Conservation (phyloP, 1,140 invertebrate genomes). For the Lamellibrachia luymesi region DNA sequence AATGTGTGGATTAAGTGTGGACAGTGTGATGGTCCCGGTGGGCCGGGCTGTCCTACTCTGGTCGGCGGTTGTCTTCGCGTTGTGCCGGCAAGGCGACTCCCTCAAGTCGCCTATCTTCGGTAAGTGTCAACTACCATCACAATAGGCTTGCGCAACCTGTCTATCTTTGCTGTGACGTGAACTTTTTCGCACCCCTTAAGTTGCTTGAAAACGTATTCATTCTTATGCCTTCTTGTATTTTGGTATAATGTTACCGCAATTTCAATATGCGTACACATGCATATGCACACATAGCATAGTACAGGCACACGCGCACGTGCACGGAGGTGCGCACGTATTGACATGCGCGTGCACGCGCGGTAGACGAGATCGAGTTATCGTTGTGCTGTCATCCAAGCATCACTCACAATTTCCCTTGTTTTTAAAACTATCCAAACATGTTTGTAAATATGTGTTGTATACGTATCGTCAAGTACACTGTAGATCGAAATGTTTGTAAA, state of each 20-base stretch:
- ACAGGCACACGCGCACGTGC: no score
- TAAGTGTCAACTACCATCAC: neutral
- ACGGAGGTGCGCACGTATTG: neutral
- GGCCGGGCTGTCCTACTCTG: neutral
- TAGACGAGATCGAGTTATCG: neutral
- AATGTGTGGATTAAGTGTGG: neutral
- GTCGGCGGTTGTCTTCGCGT: neutral
- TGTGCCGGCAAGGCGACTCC: neutral
- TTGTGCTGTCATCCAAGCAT: neutral
- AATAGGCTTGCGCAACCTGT: neutral
- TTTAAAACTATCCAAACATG: neutral
- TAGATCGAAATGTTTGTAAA: neutral
- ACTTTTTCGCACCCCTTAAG: neutral
- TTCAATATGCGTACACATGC: neutral
- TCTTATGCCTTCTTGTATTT: neutral
- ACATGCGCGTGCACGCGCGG: neutral
- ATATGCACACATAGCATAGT: neutral
- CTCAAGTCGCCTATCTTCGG: neutral
- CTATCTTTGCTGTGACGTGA: neutral
- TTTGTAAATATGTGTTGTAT: neutral
- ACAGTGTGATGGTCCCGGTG: neutral
- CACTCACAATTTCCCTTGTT: neutral
- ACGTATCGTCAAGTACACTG: neutral
- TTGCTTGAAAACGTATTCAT: neutral
- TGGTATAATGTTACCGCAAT: neutral